Conservation (phyloP, 2,113 vertebrate species). For the Acrocephalus kingi region DNA sequence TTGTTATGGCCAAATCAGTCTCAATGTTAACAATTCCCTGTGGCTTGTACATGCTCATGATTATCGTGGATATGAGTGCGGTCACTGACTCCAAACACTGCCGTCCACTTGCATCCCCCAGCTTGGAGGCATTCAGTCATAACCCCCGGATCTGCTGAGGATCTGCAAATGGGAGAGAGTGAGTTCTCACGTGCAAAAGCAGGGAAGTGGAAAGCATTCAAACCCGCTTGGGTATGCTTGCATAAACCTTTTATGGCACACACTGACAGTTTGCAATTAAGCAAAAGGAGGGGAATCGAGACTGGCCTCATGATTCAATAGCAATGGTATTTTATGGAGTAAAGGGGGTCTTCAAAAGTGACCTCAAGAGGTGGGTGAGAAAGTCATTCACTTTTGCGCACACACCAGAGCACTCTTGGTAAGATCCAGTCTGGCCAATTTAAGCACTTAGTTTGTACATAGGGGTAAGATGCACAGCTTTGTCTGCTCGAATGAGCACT, state of each 20-base stretch:
- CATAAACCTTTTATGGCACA: constrained; percentile 66
- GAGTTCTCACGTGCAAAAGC: constrained; percentile 63
- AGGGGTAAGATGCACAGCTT: not conserved
- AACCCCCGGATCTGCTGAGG: constrained; percentile 31
- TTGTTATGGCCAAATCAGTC: constrained; percentile 38
- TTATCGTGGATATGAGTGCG: not conserved
- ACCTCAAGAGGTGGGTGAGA: not conserved
- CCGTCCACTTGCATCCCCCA: not conserved
- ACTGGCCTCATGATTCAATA: constrained; percentile 26
- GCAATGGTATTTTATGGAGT: constrained; percentile 8
- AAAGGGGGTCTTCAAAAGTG: not conserved
- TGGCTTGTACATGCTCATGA: not conserved
- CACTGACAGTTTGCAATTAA: constrained; percentile 62
- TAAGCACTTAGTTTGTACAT: not conserved
- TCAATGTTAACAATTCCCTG: constrained; percentile 7
- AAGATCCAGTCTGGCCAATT: not conserved
- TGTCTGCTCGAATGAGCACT: not conserved
- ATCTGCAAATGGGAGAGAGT: constrained; percentile 47
- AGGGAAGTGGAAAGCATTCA: constrained; percentile 73
- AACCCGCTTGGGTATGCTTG: constrained; percentile 59
- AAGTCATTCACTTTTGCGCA: not conserved
- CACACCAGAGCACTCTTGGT: not conserved
- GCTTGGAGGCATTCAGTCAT: constrained; percentile 34
- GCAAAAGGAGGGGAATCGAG: constrained; percentile 51
- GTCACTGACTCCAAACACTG: constrained; percentile 54